phyloP scores from a whole-genome alignment of 2,797 vertebrate genomes.

The Sebastes melanostomus region DNA sequence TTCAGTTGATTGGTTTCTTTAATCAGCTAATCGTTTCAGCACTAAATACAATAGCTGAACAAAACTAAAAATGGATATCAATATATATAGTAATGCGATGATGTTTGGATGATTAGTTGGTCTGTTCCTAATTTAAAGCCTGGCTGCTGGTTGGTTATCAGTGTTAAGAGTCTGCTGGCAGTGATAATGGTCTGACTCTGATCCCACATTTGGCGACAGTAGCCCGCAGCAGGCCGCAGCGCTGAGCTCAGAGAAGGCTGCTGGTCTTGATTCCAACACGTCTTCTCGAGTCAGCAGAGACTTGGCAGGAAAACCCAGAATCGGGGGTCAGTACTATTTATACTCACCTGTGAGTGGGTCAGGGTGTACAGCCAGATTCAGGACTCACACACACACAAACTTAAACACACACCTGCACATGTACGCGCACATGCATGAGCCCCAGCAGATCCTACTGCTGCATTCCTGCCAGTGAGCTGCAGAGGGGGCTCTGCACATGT shows the following conservation, averaged over 20 bases:
- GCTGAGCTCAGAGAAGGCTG: background rate
- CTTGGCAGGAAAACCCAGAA: constrained; percentile 38
- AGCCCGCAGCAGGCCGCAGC: background rate
- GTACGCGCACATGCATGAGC: background rate
- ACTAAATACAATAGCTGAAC: background rate
- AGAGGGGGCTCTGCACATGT: constrained; percentile 72
- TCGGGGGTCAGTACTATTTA: constrained; percentile 42
- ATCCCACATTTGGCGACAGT: background rate
- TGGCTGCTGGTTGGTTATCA: background rate
- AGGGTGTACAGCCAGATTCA: constrained; percentile 51
- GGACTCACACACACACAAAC: background rate
- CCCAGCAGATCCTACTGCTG: constrained; percentile 2
- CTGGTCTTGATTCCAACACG: constrained; percentile 15
- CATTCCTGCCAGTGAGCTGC: constrained; percentile 50
- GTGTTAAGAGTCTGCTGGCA: constrained; percentile 13
- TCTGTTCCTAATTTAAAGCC: constrained; percentile 14
- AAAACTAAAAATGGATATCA: background rate
- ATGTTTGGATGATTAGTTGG: constrained; percentile 7
- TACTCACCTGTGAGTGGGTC: constrained; percentile 53
- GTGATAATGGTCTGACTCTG: background rate
- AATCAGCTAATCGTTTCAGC: background rate
- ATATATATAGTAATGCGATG: background rate
- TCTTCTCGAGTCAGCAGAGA: constrained; percentile 9
- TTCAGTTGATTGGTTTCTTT: background rate
- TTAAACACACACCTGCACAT: background rate